phyloP scores from a whole-genome alignment of 2,888 invertebrate species.

The Beris morrisii region DNA sequence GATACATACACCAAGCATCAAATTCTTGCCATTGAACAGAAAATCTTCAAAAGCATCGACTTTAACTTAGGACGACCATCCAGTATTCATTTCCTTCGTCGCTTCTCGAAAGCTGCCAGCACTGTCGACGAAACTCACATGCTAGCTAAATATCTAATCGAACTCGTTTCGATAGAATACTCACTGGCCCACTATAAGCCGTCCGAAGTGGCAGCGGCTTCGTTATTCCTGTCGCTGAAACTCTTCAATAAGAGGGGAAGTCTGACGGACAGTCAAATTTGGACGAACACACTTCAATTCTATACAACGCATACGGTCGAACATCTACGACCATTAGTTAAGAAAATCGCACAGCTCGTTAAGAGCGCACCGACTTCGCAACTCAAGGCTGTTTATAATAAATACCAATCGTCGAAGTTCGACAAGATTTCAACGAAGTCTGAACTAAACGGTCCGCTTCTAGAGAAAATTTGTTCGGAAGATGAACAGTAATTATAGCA shows the following conservation, averaged over 20 bases:
- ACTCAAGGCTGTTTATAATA: slow-evolving; percentile 69
- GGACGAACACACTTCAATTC: slow-evolving; percentile 74
- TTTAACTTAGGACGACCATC: slow-evolving; percentile 85
- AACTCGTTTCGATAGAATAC: slow-evolving; percentile 80
- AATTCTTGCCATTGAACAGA: slow-evolving; percentile 79
- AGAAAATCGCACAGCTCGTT: slow-evolving; percentile 70
- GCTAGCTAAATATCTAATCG: slow-evolving; percentile 89
- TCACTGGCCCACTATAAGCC: slow-evolving; percentile 76
- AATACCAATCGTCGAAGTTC: slow-evolving; percentile 64
- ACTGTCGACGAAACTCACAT: slow-evolving; percentile 69
- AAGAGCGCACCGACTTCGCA: slow-evolving; percentile 70
- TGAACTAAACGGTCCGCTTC: slow-evolving; percentile 58
- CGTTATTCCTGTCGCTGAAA: slow-evolving; percentile 51
- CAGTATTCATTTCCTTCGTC: slow-evolving; percentile 84
- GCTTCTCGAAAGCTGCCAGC: slow-evolving; percentile 67
- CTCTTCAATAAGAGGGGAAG: slow-evolving; percentile 51
- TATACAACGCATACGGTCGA: slow-evolving; percentile 75
- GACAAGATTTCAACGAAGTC: slow-evolving; percentile 67
- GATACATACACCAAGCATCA: slow-evolving; percentile 79
- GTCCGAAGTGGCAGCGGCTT: slow-evolving; percentile 66
- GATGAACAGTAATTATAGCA: not conserved
- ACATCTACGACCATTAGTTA: slow-evolving; percentile 69
- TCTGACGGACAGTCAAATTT: slow-evolving; percentile 57
- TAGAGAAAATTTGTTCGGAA: slow-evolving; percentile 46
- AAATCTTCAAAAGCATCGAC: slow-evolving; percentile 73